Evolutionary conservation across 2,113 vertebrate species (phyloP), one percentile per base, ranked within the genome.

Genomic region (Pachypanchax playfairii): DNA sequence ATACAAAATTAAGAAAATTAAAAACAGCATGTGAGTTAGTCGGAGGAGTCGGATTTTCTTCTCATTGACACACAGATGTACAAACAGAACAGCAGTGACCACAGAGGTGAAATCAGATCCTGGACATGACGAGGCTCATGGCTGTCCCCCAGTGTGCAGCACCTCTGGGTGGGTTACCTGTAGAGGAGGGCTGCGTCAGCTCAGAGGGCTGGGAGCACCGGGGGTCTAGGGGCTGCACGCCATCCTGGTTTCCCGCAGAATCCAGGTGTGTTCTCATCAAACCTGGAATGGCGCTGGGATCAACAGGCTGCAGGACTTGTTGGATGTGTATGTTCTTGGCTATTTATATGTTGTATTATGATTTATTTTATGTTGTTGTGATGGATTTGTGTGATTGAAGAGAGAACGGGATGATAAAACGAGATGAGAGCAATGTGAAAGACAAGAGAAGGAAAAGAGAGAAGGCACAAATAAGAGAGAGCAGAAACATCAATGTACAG

Each of bases 121-220:
- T 42, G 48, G 55, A 65, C 33, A 56, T 28, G 43, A 14, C 22
- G 43, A 61, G 54, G 28, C 50, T 53, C 73, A 35, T 46, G 22
- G 57, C 50, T 39, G 44, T 39, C 63, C 74, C 73, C 33, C 12
- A 38, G 38, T 47, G 15, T 8, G 52, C 21, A 50, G 67, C 77
- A 70, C 83, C 84, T 77, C 72, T 44, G 62, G 55, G 64, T 15
- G 74, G 72, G 90, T 98, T 98, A 98, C 97, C 97, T 98, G 95
- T 89, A 75, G 90, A 91, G 91, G 91, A 74, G 79, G 85, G 77
- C 71, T 77, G 89, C 28, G 84, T 82, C 84, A 75, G 67, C 77
- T 86, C 83, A 68, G 73, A 79, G 80, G 82, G 79, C 14, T 71
- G 83, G 53, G 94, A 91, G 80, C 91, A 92, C 72, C 90, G 91